Evolutionary conservation across 2,888 invertebrate species (phyloP), one percentile per base, ranked within the genome.

Genomic region (Phyto melanocephala): DNA sequence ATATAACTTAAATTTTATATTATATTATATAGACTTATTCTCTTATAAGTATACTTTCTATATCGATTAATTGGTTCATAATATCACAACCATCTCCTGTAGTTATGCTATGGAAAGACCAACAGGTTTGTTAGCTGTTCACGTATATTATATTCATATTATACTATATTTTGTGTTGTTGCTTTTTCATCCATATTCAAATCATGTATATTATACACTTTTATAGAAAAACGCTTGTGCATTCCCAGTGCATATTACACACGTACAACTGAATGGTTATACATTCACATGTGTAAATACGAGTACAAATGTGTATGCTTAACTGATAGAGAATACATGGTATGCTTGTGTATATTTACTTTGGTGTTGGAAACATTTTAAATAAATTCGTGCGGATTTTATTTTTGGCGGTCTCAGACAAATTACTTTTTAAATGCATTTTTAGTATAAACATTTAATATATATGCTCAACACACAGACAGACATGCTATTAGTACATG

Each of bases 341-440:
- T 54, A 47, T 70, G 6, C 6, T 28, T 28, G 52, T 50, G 24
- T 17, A 52, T 60, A 60, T 78, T 65, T 60, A 71, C 62, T 62
- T 47, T 81, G 67, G 79, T 86, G 87, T 58, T 75, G 70, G 60
- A 37, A 86, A 87, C 56, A 81, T 81, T 89, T 88, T 86, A 88
- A 89, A 89, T 89, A 89, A 88, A 89, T 89, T 88, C 88, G 86
- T 89, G 85, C 85, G 87, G 89, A 87, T 89, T 89, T 89, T 86
- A 85, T 85, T 81, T 85, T 85, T 85, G 84, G 84, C 85, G 85
- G 84, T 86, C 85, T 86, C 87, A 89, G 89, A 89, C 89, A 89
- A 89, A 89, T 89, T 89, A 89, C 89, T 88, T 89, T 89, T 89
- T 89, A 88, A 89, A 89, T 89, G 89, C 89, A 89, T 87, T 87